Conservation (phyloP, 2,888 invertebrate species). For the Morpho deidamia region DNA sequence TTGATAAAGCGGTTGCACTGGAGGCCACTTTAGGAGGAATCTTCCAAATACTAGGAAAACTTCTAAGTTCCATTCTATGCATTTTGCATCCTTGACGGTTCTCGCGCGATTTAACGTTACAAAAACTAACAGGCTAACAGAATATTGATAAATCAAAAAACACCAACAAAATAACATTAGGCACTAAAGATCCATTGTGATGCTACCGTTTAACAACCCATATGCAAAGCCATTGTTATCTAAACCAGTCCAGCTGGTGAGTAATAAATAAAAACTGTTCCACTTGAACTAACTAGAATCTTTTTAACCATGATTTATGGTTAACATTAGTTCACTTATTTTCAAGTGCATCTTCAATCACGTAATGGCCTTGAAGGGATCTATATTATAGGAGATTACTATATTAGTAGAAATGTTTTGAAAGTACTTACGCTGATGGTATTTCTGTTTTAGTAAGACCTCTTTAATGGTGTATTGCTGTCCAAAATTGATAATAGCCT, state of each 20-base stretch:
- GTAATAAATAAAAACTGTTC: not conserved
- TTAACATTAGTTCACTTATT: constrained; percentile 20
- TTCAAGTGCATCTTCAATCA: constrained; percentile 21
- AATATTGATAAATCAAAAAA: too few species aligned
- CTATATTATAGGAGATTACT: not conserved
- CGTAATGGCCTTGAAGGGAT: constrained; percentile 14
- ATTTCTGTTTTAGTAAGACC: not conserved
- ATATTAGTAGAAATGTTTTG: not conserved
- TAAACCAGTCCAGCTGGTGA: constrained; percentile 1
- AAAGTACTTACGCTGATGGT: not conserved
- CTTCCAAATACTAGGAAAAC: too few species aligned
- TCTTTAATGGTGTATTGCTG: not conserved
- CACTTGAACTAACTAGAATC: constrained; percentile 32
- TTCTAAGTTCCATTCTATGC: too few species aligned
- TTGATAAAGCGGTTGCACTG: too few species aligned
- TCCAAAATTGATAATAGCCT: too few species aligned
- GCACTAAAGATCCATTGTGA: too few species aligned
- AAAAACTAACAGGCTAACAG: too few species aligned
- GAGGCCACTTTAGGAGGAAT: too few species aligned
- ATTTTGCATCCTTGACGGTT: too few species aligned
- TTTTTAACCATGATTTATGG: constrained; percentile 37
- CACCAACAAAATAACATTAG: too few species aligned
- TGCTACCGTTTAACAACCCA: too few species aligned
- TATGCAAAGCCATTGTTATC: not conserved
- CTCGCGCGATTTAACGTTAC: too few species aligned